Evolutionary conservation across 2,113 vertebrate species (phyloP).

Genomic region (Hipposideros armiger): DNA sequence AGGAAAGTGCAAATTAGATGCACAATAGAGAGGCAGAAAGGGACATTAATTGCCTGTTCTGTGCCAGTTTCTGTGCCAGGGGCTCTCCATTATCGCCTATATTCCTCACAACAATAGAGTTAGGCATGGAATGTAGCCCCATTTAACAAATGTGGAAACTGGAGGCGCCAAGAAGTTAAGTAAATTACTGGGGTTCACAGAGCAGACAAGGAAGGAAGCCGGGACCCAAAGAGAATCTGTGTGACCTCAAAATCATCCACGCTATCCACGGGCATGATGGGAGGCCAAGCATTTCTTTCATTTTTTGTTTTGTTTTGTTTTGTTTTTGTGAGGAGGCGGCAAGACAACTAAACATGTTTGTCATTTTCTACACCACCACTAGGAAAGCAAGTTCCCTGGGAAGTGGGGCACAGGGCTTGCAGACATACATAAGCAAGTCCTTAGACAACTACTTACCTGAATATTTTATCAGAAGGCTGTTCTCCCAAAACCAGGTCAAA

Average conservation of each 20-base stretch:
- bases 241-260: neutral
- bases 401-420: neutral
- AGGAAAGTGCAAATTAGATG: conserved; percentile 71
- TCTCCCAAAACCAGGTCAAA: conserved; percentile 99
- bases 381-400: neutral
- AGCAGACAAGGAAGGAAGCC: neutral
- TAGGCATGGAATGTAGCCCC: neutral
- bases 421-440: neutral
- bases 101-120: neutral
- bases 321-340: neutral
- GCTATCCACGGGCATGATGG: neutral
- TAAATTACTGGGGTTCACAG: neutral
- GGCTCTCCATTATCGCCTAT: conserved; percentile 35
- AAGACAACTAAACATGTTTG: neutral
- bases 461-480: conserved; percentile 99
- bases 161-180: neutral
- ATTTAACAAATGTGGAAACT: neutral
- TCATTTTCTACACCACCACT: neutral
- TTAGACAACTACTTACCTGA: conserved; percentile 91
- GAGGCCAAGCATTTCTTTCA: too few species aligned
- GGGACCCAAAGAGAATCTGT: neutral
- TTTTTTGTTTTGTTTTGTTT: too few species aligned
- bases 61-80: conserved; percentile 11
- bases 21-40: conserved; percentile 46
- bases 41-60: conserved; percentile 50